Evolutionary conservation across 2,113 vertebrate species (phyloP), one percentile per base, ranked within the genome.

Genomic region (Garra rufa): DNA sequence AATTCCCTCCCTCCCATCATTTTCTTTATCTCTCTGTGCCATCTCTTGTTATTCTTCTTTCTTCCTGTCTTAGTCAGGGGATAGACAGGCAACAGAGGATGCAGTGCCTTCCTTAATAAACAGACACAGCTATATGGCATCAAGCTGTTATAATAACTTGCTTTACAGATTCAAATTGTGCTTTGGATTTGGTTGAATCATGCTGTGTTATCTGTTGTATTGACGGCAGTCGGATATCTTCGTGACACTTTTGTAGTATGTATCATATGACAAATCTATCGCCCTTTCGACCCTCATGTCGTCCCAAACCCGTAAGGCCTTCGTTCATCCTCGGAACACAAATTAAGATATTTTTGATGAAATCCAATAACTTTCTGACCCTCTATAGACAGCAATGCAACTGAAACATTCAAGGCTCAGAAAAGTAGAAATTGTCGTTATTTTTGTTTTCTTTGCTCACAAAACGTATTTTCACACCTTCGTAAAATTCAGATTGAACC

Each of bases 41-140:
- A 81, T 81, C 61, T 76, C 73, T 28, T 75, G 48, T 24, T 34
- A 30, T 76, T 78, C 70, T 74, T 28, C 28, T 74, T 67, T 44
- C 59, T 24, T 50, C 48, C 50, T 80, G 57, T 79, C 13, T 48
- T 24, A 76, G 15, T 44, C n/a, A 24, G 13, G 3, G 11, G 26
- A n/a, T 46, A 76, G 30, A 76, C 28, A 50, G 41, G 28, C 48
- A 14, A 41, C 30, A 21, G 9, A 46, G 9, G 57, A 65, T 43
- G 24, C 34, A 44, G 24, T 19, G 2, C 52, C 57, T 63, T 24
- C 14, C 17, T 83, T 21, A 30, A 46, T 80, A 74, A 79, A 69
- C n/a, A 71, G 15, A 34, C 41, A 13, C 38, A 30, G 30, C 38
- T 67, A 9, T 70, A 63, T 65, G 38, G 4, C 17, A 52, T 84